Percentiles rank a stretch among this genome's conserved stretches.
These are phyloP conservation scores for Drosophila longiperda DNA, from an alignment of 2,888 invertebrate genomes.

Conservation along the genomic window DNA sequence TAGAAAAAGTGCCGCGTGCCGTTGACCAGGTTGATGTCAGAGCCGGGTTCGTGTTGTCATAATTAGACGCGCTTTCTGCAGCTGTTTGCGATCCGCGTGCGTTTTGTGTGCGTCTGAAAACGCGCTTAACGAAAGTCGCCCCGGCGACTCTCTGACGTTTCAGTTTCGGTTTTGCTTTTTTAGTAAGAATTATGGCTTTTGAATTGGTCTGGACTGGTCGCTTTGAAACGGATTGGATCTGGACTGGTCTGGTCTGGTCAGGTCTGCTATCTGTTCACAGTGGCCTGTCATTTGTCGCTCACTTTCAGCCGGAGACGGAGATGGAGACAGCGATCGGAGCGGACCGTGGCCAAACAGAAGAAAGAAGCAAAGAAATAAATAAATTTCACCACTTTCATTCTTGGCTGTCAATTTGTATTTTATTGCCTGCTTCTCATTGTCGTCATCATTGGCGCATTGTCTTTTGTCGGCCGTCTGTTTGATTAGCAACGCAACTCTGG, in stretches of 20 bases:
- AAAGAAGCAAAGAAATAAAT: constrained; percentile 52
- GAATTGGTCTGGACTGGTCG: constrained; percentile 40
- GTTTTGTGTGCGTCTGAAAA: constrained; percentile 48
- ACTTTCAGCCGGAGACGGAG: constrained; percentile 52
- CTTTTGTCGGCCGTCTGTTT: constrained; percentile 42
- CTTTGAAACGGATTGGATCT: constrained; percentile 5
- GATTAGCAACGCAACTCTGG: constrained; percentile 52
- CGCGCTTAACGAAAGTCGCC: constrained; percentile 59
- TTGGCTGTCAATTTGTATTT: constrained; percentile 71
- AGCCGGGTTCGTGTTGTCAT: constrained; percentile 35
- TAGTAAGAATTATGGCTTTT: constrained; percentile 60
- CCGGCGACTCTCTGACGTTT: constrained; percentile 55
- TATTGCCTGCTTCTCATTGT: constrained; percentile 62
- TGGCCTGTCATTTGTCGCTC: constrained; percentile 65
- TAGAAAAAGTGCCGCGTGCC: constrained; percentile 65
- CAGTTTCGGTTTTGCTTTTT: constrained; percentile 56
- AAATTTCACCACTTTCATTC: constrained; percentile 76
- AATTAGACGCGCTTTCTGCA: constrained; percentile 67
- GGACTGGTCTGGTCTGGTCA: constrained; percentile 31
- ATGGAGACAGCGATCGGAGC: constrained; percentile 18
- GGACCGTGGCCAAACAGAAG: constrained; percentile 24
- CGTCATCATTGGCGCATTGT: constrained; percentile 53
- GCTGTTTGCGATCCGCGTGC: constrained; percentile 33
- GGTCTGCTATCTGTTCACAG: constrained; percentile 22
- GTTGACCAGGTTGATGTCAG: constrained; percentile 12